Evolutionary conservation across 2,888 invertebrate species (phyloP).

Genomic region (Himalopsyche tibetana): DNA sequence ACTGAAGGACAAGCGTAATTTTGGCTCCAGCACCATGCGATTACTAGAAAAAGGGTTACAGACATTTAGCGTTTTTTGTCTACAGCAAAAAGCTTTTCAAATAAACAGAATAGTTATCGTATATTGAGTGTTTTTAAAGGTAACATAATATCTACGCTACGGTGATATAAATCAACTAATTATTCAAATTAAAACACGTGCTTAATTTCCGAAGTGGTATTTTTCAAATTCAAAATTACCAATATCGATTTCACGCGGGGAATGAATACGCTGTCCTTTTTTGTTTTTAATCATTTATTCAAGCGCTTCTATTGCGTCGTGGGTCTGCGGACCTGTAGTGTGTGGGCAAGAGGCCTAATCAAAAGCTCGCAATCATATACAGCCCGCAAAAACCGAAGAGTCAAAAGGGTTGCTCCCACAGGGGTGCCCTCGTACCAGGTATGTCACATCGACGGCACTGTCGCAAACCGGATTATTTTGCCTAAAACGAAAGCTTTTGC

Average conservation of each 20-base stretch:
- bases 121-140: too few species aligned
- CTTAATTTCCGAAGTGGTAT: too few species aligned
- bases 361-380: slow-evolving; percentile 26
- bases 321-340: neutral
- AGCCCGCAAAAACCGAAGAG: slow-evolving; percentile 19
- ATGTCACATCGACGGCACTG: slow-evolving; percentile 12
- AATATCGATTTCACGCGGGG: neutral
- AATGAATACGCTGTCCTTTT: neutral
- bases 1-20: too few species aligned
- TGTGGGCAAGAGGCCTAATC: slow-evolving; percentile 13
- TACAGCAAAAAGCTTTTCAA: too few species aligned
- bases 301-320: neutral
- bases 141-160: too few species aligned
- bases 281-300: slow-evolving; percentile 23
- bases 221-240: neutral
- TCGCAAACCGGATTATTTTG: slow-evolving; percentile 21
- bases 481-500: neutral
- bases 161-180: too few species aligned
- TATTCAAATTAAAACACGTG: too few species aligned
- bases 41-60: too few species aligned
- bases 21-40: too few species aligned
- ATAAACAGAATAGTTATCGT: too few species aligned
- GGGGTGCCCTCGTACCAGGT: slow-evolving; percentile 14
- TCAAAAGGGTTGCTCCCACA: neutral
- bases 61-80: too few species aligned